Evolutionary conservation across 2,888 invertebrate genomes (phyloP).

Genomic region (Cremastinae sp.): DNA sequence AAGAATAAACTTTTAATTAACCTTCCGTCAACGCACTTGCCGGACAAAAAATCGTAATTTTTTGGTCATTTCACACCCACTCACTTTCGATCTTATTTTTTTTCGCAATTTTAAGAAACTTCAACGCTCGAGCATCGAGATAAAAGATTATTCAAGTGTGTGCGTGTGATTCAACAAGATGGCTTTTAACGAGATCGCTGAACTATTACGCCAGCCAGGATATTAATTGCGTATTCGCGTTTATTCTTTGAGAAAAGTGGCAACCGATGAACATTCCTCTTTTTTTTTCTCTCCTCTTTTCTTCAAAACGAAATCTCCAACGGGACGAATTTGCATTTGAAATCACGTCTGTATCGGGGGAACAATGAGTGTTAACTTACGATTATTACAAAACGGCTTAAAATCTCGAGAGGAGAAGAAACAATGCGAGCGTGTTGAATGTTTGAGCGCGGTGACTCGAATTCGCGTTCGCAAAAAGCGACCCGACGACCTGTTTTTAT

Average conservation of each 20-base stretch:
- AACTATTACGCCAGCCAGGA: constrained; percentile 43
- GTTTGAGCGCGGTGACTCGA: constrained; percentile 3
- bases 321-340: constrained; percentile 36
- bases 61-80: not conserved
- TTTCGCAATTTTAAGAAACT: constrained; percentile 19
- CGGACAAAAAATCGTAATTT: too few species aligned
- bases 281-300: not conserved
- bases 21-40: too few species aligned
- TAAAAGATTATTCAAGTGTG: not conserved
- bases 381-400: constrained; percentile 30
- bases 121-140: constrained; percentile 3
- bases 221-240: constrained; percentile 50
- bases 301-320: constrained; percentile 1
- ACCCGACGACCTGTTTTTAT: not conserved
- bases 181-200: constrained; percentile 52
- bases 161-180: not conserved
- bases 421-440: constrained; percentile 10
- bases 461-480: not conserved
- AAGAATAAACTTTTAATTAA: too few species aligned
- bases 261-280: not conserved
- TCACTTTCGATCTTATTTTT: constrained; percentile 1
- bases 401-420: constrained; percentile 2
- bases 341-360: constrained; percentile 23
- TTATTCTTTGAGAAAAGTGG: not conserved
- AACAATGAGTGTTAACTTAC: constrained; percentile 28